phyloP scores from a whole-genome alignment of 1,140 invertebrate genomes.

The Panulirus ornatus region DNA sequence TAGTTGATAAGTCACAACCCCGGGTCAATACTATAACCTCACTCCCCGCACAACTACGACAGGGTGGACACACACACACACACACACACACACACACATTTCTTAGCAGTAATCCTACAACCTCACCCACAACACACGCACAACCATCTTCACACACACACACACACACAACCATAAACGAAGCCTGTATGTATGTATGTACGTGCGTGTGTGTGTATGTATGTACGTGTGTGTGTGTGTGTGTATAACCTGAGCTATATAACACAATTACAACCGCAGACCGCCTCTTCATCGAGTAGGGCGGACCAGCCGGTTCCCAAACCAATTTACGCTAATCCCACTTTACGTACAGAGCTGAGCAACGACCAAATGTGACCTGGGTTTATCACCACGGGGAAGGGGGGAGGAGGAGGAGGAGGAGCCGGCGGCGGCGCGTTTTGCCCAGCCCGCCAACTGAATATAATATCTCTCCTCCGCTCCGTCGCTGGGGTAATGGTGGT shows the following conservation, averaged over 20 bases:
- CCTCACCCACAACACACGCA: not conserved
- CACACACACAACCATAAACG: not conserved
- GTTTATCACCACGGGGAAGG: conserved; percentile 64
- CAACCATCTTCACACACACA: not conserved
- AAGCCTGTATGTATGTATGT: conserved; percentile 3
- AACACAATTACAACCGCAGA: conserved; percentile 51
- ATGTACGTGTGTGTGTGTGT: conserved; percentile 18
- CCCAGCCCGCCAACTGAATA: conserved; percentile 56
- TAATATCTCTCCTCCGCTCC: conserved; percentile 53
- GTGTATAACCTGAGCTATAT: not conserved
- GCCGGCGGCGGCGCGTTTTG: not conserved
- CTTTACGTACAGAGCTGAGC: conserved; percentile 70
- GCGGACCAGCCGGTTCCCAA: conserved; percentile 54
- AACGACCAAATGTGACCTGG: conserved; percentile 72
- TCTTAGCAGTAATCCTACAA: no score
- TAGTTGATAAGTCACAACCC: no score
- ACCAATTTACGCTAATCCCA: conserved; percentile 71
- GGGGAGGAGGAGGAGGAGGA: no score
- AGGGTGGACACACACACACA: conserved; percentile 20
- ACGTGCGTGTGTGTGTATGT: not conserved
- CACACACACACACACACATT: conserved; percentile 14
- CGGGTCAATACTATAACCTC: no score
- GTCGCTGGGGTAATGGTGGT: not conserved
- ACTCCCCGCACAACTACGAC: no score
- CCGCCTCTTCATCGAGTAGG: conserved; percentile 64